Conservation (phyloP, 1,140 invertebrate species). For the Ips nitidus region DNA sequence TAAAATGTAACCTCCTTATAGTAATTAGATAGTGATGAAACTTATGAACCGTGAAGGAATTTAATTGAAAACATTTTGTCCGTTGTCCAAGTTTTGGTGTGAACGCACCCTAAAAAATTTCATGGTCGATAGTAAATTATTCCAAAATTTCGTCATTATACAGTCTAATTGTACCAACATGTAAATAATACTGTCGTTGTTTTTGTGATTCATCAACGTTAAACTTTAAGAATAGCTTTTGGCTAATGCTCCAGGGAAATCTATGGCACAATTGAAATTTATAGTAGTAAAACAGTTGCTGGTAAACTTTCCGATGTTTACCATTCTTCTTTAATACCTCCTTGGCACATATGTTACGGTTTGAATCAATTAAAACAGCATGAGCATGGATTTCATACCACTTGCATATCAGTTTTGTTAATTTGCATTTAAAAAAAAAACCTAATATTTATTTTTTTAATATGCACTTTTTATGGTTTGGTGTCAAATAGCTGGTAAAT, state of each 20-base stretch:
- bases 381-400: no score
- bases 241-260: not conserved
- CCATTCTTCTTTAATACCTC: no score
- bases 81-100: not conserved
- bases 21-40: not conserved
- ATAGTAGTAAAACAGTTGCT: not conserved
- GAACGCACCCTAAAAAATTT: not conserved
- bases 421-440: no score
- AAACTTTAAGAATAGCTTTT: not conserved
- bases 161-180: not conserved
- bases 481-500: no score
- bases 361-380: no score
- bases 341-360: no score
- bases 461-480: no score
- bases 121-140: not conserved
- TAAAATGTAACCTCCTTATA: not conserved
- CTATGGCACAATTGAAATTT: not conserved
- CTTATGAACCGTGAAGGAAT: not conserved
- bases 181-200: not conserved
- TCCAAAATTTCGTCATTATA: not conserved
- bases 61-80: constrained; percentile 1
- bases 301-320: no score
- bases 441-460: no score
- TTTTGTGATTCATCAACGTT: not conserved
- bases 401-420: no score